Conservation (phyloP, 2,888 invertebrate species). For the Xestia rhomboidea region DNA sequence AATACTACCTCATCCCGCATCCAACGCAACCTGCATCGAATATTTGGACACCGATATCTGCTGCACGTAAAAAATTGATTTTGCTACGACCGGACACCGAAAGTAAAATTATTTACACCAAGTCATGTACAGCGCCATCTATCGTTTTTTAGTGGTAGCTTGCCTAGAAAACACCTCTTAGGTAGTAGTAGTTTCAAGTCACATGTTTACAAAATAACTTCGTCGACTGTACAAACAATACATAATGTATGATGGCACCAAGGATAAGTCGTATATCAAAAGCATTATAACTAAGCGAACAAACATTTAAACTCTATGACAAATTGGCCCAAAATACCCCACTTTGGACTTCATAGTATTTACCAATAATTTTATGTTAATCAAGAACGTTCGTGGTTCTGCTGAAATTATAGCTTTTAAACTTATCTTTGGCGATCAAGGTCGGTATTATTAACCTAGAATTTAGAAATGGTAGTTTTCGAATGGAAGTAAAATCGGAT, state of each 20-base stretch:
- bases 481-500: background rate
- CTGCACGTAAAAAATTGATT: no score
- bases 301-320: slow-evolving; percentile 25
- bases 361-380: slow-evolving; percentile 46
- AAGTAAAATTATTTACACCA: no score
- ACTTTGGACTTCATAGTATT: background rate
- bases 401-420: slow-evolving; percentile 11
- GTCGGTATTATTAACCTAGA: background rate
- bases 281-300: background rate
- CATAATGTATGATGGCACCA: background rate
- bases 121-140: no score
- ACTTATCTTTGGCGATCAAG: slow-evolving; percentile 34
- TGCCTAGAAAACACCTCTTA: no score
- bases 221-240: background rate
- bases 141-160: no score
- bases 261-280: slow-evolving; percentile 6
- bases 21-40: no score
- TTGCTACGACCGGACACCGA: no score
- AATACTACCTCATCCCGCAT: no score
- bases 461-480: background rate
- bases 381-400: background rate
- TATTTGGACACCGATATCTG: no score
- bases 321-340: slow-evolving; percentile 20
- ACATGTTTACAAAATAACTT: background rate
- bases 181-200: background rate